Percentiles rank a stretch among this genome's conserved stretches.
phyloP scores from a whole-genome alignment of 2,113 vertebrate genomes.

The Ancistrus triradiatus region DNA sequence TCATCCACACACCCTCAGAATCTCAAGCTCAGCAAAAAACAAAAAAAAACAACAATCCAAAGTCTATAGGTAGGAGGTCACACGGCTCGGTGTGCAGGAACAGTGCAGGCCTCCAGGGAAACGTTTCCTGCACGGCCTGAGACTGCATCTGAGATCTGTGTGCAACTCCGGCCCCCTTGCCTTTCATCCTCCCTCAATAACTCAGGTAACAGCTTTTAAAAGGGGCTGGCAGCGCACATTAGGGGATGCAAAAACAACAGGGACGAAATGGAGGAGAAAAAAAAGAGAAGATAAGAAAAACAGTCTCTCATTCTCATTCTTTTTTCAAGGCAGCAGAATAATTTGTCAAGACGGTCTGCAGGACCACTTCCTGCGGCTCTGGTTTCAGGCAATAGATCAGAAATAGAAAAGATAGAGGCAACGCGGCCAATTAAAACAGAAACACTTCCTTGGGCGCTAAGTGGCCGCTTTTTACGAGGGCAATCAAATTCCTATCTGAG shows the following conservation, averaged over 20 bases:
- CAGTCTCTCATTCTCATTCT: slow-evolving; percentile 31
- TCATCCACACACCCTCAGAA: slow-evolving; percentile 56
- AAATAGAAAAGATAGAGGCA: slow-evolving; percentile 38
- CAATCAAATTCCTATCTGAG: slow-evolving; percentile 12
- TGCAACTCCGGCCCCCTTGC: slow-evolving; percentile 2
- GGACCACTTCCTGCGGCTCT: slow-evolving; percentile 77
- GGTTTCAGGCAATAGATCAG: slow-evolving; percentile 68
- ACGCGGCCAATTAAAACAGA: slow-evolving; percentile 37
- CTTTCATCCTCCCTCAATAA: slow-evolving; percentile 55
- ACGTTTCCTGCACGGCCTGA: slow-evolving; percentile 44
- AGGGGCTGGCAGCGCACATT: slow-evolving; percentile 32
- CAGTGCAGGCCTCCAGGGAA: slow-evolving; percentile 56
- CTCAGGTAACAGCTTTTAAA: slow-evolving; percentile 63
- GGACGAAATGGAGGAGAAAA: slow-evolving; percentile 42
- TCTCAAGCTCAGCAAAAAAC: slow-evolving; percentile 46
- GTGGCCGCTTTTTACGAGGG: slow-evolving; percentile 10
- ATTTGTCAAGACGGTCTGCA: slow-evolving; percentile 75
- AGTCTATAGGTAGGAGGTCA: slow-evolving; percentile 5
- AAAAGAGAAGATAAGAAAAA: slow-evolving; percentile 46
- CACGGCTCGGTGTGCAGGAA: slow-evolving; percentile 60
- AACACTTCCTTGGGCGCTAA: slow-evolving; percentile 27
- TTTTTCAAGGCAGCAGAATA: slow-evolving; percentile 63
- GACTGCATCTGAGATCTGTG: slow-evolving; percentile 15
- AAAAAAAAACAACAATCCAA: background rate
- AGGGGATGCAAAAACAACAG: slow-evolving; percentile 56